Percentiles rank a stretch among this genome's conserved stretches.
Evolutionary conservation across 2,888 invertebrate genomes (phyloP).

Genomic region (Dicycla oo): DNA sequence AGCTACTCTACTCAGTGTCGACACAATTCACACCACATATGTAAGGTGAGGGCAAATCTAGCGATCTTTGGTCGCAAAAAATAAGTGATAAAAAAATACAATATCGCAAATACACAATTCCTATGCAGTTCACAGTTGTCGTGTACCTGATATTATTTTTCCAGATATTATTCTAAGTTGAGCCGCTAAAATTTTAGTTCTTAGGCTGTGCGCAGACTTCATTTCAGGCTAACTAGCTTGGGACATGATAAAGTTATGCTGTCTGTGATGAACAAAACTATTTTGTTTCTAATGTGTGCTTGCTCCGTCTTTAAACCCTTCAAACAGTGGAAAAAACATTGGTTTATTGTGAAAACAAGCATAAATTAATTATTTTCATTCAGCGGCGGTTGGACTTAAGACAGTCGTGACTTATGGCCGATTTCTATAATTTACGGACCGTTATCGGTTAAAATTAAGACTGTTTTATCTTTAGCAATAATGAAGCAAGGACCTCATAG

Average conservation of each 20-base stretch:
- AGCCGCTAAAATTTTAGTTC: constrained; percentile 45
- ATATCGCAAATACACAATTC: constrained; percentile 37
- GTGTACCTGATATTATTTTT: constrained; percentile 48
- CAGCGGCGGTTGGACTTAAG: not conserved
- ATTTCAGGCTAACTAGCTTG: not conserved
- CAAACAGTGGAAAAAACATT: not conserved
- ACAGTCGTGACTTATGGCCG: too few relatives aligned
- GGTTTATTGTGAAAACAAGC: not conserved
- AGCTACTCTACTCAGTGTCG: too few relatives aligned
- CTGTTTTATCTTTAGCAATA: too few relatives aligned
- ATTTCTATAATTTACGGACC: too few relatives aligned
- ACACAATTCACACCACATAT: not conserved
- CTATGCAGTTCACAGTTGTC: constrained; percentile 30
- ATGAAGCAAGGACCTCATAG: too few relatives aligned
- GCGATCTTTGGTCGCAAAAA: constrained; percentile 1
- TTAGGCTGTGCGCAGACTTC: constrained; percentile 4
- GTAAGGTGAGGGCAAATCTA: not conserved
- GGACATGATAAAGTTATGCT: too few relatives aligned
- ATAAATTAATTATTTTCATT: not conserved
- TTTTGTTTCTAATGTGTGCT: not conserved
- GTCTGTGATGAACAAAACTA: not conserved
- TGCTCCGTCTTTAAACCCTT: too few relatives aligned
- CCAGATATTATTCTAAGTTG: constrained; percentile 33
- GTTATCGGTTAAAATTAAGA: too few relatives aligned
- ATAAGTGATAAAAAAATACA: constrained; percentile 41